Evolutionary conservation across 2,888 invertebrate genomes (phyloP).

Genomic region (Odontomyia ornata): DNA sequence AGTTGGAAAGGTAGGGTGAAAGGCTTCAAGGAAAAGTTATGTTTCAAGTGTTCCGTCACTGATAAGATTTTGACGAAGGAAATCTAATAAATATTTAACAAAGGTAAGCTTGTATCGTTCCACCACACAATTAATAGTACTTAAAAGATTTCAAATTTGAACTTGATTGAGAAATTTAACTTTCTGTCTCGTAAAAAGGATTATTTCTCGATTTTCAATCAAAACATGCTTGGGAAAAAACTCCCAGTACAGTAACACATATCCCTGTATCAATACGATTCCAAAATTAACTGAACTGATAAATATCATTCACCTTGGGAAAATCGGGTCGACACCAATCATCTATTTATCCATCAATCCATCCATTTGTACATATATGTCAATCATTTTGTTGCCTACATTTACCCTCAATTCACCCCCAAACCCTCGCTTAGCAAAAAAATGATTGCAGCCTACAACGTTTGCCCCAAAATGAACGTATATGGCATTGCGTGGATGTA

Average conservation of each 20-base stretch:
- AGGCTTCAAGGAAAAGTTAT: too few relatives aligned
- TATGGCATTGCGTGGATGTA: not conserved
- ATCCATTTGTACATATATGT: constrained; percentile 17
- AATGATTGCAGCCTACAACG: too few relatives aligned
- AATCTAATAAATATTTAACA: too few relatives aligned
- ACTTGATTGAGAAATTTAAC: too few relatives aligned
- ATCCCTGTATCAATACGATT: not conserved
- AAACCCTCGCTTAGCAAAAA: not conserved
- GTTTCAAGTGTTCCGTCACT: too few relatives aligned
- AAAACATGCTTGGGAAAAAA: not conserved
- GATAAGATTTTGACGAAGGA: too few relatives aligned
- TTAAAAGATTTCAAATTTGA: too few relatives aligned
- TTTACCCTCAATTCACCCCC: not conserved
- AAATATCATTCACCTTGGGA: constrained; percentile 34
- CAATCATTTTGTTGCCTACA: constrained; percentile 1
- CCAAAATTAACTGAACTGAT: not conserved
- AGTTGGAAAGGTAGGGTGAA: too few relatives aligned
- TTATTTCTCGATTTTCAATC: constrained; percentile 26
- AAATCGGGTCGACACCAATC: constrained; percentile 36
- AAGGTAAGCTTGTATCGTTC: too few relatives aligned
- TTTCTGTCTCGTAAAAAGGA: not conserved
- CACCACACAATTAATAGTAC: too few relatives aligned
- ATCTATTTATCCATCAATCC: constrained; percentile 28
- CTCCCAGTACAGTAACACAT: not conserved
- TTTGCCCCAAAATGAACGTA: not conserved